These are phyloP conservation scores for Tortrix viridana DNA, from an alignment of 2,888 invertebrate species.

Conservation along the genomic window DNA sequence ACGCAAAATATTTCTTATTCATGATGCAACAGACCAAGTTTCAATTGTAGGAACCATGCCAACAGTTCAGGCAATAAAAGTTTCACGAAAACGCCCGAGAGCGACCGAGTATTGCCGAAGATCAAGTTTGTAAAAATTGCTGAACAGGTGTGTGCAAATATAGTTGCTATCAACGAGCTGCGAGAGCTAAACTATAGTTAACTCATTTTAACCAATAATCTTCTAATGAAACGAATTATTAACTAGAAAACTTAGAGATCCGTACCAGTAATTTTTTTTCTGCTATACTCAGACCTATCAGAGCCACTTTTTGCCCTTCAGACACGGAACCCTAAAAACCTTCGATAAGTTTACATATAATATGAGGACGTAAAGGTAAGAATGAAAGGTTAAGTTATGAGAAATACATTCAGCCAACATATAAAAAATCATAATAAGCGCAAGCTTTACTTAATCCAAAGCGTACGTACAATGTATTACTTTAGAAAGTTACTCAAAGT, in stretches of 20 bases:
- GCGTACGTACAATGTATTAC: slow-evolving; percentile 26
- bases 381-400: not conserved
- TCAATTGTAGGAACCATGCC: slow-evolving; percentile 42
- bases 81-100: slow-evolving; percentile 47
- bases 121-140: slow-evolving; percentile 20
- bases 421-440: slow-evolving; percentile 4
- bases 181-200: no score
- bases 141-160: slow-evolving; percentile 13
- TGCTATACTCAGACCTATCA: no score
- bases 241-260: no score
- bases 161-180: not conserved
- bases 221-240: no score
- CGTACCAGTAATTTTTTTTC: no score
- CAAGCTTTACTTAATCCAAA: slow-evolving; percentile 14
- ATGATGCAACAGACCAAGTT: slow-evolving; percentile 51
- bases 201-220: no score
- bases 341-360: not conserved
- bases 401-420: not conserved
- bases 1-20: slow-evolving; percentile 41
- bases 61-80: slow-evolving; percentile 46
- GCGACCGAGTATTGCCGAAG: slow-evolving; percentile 40
- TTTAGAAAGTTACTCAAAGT: slow-evolving; percentile 34
- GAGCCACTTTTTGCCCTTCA: not conserved
- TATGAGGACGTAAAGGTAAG: not conserved
- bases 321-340: not conserved